Percentiles rank a stretch among this genome's conserved stretches.
phyloP scores from a whole-genome alignment of 2,888 invertebrate genomes.

The Pecten maximus region DNA sequence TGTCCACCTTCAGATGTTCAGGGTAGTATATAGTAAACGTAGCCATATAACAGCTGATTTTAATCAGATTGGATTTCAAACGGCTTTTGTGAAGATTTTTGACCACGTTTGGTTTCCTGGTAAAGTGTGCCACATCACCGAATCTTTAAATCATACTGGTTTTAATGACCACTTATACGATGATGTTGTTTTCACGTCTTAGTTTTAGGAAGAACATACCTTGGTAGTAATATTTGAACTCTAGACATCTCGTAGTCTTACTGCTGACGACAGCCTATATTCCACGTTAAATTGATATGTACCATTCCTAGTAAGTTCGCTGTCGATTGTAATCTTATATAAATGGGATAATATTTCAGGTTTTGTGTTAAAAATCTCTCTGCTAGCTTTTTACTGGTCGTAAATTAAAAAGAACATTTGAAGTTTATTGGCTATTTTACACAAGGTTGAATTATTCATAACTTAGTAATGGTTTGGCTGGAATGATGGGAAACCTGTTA shows the following conservation, averaged over 20 bases:
- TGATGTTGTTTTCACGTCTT: no score
- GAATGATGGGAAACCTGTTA: background rate
- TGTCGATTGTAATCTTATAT: background rate
- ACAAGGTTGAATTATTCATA: background rate
- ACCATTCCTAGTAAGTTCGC: background rate
- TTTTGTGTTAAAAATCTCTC: background rate
- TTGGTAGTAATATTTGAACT: background rate
- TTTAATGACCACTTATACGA: no score
- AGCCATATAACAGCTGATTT: no score
- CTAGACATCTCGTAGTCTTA: background rate
- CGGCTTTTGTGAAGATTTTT: no score
- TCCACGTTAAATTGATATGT: background rate
- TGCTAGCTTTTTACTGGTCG: background rate
- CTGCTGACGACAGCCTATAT: background rate
- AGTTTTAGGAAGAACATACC: background rate
- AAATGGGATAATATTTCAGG: background rate
- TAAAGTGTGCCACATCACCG: no score
- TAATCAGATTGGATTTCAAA: no score
- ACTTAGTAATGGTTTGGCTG: background rate
- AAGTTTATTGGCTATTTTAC: background rate
- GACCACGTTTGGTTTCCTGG: no score
- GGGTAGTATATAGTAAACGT: no score
- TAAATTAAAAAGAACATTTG: conserved; percentile 23
- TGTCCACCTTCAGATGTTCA: no score
- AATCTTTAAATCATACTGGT: no score